Evolutionary conservation across 2,797 vertebrate genomes (phyloP), one percentile per base, ranked within the genome.

Genomic region (Distichodus sexfasciatus): DNA sequence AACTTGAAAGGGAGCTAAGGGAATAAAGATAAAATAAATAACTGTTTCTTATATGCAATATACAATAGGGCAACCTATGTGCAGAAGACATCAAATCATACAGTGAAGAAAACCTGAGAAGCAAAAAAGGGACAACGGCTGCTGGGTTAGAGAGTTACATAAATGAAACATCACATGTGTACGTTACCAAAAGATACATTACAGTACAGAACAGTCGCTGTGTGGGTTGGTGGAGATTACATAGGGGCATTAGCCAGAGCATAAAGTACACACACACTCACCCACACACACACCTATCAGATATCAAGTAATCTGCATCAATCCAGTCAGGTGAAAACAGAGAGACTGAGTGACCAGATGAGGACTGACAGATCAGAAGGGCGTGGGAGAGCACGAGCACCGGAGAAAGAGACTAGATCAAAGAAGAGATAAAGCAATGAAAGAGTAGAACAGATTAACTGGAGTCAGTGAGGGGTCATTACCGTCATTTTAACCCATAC

Each of bases 261-360:
- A 51, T 47, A 36, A 48, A 54, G 53, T 62, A 75, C 65, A 15
- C 65, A 43, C 62, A 55, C 72, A 75, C 71, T 12, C 73, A 55
- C 41, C 48, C 44, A 38, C 11, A 44, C 21, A 33, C 73, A 68
- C 62, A 2, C 36, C 82, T 81, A 85, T 86, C 87, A 79, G 68
- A 78, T 87, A 81, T 81, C 79, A 62, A 70, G 63, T 87, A 80
- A 84, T 83, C 84, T 79, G 78, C 75, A 60, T 63, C 14, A 64
- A 70, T 70, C 50, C 68, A 82, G 76, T 78, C 78, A 83, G 68
- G 65, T n/a, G 36, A 80, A 75, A 83, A 78, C 69, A 70, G 72
- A 78, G 79, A 53, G 82, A 80, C 79, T 82, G 83, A 84, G 84
- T 85, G 83, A 78, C 63, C 80, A 76, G 66, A 85, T 76, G 82